These are phyloP conservation scores for Drosophila subsilvestris DNA, from an alignment of 2,888 invertebrate species.

Conservation along the genomic window DNA sequence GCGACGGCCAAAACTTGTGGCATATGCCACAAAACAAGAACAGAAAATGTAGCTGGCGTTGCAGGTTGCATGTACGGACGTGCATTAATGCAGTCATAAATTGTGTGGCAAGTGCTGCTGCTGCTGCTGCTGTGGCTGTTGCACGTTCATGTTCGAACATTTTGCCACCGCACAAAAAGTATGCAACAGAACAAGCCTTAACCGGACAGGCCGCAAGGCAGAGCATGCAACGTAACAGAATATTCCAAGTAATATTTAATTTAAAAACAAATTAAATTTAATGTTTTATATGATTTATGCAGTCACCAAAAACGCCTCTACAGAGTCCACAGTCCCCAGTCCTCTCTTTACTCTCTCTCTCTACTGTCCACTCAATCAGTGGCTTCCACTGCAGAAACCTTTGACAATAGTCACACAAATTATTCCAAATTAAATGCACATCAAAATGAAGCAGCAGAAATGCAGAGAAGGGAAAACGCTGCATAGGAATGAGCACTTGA, in stretches of 20 bases:
- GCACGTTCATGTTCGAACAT: conserved; percentile 48
- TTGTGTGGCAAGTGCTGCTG: conserved; percentile 69
- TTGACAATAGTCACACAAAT: conserved; percentile 62
- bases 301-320: conserved; percentile 23
- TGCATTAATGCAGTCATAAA: conserved; percentile 72
- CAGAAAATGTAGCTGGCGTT: conserved; percentile 13
- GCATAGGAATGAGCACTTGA: conserved; percentile 24
- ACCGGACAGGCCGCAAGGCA: conserved; percentile 16
- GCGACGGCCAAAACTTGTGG: conserved; percentile 44
- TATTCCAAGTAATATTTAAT: conserved; percentile 71
- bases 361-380: background rate
- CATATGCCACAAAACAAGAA: conserved; percentile 72
- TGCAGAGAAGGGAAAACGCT: conserved; percentile 9
- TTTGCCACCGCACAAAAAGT: conserved; percentile 57
- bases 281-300: conserved; percentile 76
- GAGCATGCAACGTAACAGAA: conserved; percentile 55
- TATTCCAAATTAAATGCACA: conserved; percentile 69
- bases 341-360: background rate
- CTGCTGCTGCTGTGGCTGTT: conserved; percentile 12
- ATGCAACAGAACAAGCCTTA: conserved; percentile 50
- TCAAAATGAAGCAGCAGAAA: conserved; percentile 22
- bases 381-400: conserved; percentile 19
- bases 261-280: conserved; percentile 73
- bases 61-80: conserved; percentile 10
- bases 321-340: no score